Evolutionary conservation across 2,113 vertebrate genomes (phyloP).

Genomic region (Pterophyllum scalare): DNA sequence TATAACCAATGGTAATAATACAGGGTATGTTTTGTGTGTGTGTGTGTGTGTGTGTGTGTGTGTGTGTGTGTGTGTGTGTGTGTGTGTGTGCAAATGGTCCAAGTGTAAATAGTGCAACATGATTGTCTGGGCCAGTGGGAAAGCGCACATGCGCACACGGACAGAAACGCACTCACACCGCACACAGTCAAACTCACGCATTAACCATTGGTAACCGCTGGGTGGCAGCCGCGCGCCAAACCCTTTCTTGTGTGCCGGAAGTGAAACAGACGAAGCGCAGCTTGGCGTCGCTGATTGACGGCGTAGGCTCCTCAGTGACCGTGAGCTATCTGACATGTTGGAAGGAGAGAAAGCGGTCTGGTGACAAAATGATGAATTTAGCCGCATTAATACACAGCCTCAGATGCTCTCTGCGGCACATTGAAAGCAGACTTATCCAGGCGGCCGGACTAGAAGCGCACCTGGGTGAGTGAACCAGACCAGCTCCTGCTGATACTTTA

Average conservation of each 20-base stretch:
- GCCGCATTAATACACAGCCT: conserved; percentile 66
- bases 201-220: background rate
- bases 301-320: conserved; percentile 53
- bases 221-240: background rate
- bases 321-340: conserved; percentile 48
- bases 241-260: accelerated
- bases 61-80: too few species aligned
- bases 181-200: too few species aligned
- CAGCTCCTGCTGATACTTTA: background rate
- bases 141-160: too few species aligned
- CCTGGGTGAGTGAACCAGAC: conserved; percentile 66
- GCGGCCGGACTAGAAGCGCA: conserved; percentile 67
- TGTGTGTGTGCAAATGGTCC: too few species aligned
- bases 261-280: conserved; percentile 14
- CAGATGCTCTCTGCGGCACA: conserved; percentile 65
- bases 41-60: too few species aligned
- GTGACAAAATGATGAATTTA: conserved; percentile 62
- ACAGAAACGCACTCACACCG: too few species aligned
- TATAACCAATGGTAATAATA: too few species aligned
- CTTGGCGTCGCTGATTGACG: conserved; percentile 50
- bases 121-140: too few species aligned
- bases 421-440: conserved; percentile 75
- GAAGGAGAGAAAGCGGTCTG: background rate
- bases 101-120: too few species aligned
- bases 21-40: too few species aligned